Evolutionary conservation across 2,888 invertebrate genomes (phyloP).

Genomic region (Meganola albula): DNA sequence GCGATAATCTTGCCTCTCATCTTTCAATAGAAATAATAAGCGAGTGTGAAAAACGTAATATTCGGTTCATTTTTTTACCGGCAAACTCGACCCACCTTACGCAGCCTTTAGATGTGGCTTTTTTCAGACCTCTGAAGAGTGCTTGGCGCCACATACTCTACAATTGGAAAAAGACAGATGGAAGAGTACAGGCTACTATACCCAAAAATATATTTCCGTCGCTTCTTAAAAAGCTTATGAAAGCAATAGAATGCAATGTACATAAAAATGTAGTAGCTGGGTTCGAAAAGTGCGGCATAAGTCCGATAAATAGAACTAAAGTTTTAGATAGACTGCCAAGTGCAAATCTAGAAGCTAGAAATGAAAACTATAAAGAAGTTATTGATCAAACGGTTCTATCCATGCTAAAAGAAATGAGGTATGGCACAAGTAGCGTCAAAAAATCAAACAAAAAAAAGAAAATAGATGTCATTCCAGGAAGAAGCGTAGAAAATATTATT

Average conservation of each 20-base stretch:
- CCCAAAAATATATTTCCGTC: slow-evolving; percentile 7
- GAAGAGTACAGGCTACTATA: slow-evolving; percentile 5
- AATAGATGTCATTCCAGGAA: slow-evolving; percentile 3
- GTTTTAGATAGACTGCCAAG: slow-evolving; percentile 7
- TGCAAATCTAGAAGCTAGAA: slow-evolving; percentile 5
- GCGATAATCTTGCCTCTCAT: slow-evolving; percentile 35
- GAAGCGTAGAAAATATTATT: slow-evolving; percentile 6
- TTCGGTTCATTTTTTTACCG: slow-evolving; percentile 12
- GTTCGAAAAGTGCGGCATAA: slow-evolving; percentile 10
- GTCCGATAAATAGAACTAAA: slow-evolving; percentile 7
- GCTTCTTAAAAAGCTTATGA: slow-evolving; percentile 2
- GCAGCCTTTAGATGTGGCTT: slow-evolving; percentile 38
- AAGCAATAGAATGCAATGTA: slow-evolving; percentile 6
- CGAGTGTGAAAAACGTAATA: slow-evolving; percentile 11
- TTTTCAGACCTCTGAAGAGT: slow-evolving; percentile 27
- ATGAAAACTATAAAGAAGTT: slow-evolving; percentile 10
- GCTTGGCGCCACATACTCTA: slow-evolving; percentile 21
- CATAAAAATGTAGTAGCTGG: slow-evolving; percentile 7
- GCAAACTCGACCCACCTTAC: slow-evolving; percentile 10
- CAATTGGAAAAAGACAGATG: slow-evolving; percentile 12
- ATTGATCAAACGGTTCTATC: slow-evolving; percentile 8
- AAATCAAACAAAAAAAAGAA: slow-evolving; percentile 4
- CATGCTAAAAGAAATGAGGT: slow-evolving; percentile 12
- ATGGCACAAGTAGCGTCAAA: slow-evolving; percentile 6
- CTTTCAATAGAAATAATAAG: slow-evolving; percentile 12